Evolutionary conservation across 2,888 invertebrate species (phyloP).

Genomic region (Caenorhabditis becei): DNA sequence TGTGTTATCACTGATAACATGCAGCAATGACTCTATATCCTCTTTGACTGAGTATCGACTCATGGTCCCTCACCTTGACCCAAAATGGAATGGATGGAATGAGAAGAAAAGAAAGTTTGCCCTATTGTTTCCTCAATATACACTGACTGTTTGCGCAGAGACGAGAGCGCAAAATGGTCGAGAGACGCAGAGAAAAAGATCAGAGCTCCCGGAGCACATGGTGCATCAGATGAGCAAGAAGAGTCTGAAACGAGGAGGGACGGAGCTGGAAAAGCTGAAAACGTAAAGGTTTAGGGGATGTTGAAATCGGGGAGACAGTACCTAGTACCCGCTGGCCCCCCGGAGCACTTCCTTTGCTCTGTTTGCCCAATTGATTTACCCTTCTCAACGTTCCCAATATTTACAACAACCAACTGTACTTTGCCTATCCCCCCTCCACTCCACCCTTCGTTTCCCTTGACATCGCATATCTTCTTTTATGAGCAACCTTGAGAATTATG

Average conservation of each 20-base stretch:
- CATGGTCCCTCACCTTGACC: too few relatives aligned
- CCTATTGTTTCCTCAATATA: slow-evolving; percentile 61
- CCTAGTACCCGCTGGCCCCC: not conserved
- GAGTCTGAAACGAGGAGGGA: too few relatives aligned
- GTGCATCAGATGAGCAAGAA: too few relatives aligned
- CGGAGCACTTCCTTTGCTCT: slow-evolving; percentile 14
- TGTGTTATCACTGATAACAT: too few relatives aligned
- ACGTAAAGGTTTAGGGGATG: too few relatives aligned
- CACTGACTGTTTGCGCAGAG: slow-evolving; percentile 39
- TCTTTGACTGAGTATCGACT: too few relatives aligned
- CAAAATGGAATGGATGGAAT: slow-evolving; percentile 1
- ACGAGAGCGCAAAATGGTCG: slow-evolving; percentile 12
- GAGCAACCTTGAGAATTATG: slow-evolving; percentile 60
- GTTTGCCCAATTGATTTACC: slow-evolving; percentile 56
- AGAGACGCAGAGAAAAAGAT: slow-evolving; percentile 17
- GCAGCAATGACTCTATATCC: too few relatives aligned
- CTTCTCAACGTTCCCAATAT: slow-evolving; percentile 40
- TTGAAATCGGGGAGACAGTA: too few relatives aligned
- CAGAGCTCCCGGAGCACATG: too few relatives aligned
- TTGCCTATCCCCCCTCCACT: slow-evolving; percentile 20
- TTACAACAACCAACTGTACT: slow-evolving; percentile 43
- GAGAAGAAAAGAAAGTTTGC: slow-evolving; percentile 46
- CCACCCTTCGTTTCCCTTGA: slow-evolving; percentile 1
- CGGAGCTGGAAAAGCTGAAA: too few relatives aligned
- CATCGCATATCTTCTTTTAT: slow-evolving; percentile 49